These are phyloP conservation scores for Cinclus cinclus DNA, from an alignment of 2,113 vertebrate genomes.

Conservation along the genomic window DNA sequence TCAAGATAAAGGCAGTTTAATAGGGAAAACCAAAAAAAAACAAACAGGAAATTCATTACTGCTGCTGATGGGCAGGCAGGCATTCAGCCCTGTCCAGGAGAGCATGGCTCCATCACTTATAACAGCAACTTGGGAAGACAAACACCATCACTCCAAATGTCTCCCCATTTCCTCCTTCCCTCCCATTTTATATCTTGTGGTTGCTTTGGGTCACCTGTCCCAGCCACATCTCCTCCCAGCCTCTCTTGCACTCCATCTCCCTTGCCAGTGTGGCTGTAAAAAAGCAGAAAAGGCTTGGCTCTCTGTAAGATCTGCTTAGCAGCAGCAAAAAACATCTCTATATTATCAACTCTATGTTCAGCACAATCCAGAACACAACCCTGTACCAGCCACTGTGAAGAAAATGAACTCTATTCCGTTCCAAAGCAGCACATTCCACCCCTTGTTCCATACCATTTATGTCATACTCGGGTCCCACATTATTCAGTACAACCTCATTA, in stretches of 20 bases:
- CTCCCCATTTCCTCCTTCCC: background rate
- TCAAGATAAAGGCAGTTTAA: background rate
- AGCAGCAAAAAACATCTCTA: background rate
- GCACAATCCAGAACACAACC: background rate
- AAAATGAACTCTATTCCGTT: background rate
- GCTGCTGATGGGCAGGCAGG: background rate
- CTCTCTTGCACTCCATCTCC: background rate
- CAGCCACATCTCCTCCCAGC: background rate
- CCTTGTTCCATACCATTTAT: background rate
- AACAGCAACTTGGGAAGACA: background rate
- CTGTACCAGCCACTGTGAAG: too few species aligned
- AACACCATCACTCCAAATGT: background rate
- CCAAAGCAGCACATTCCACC: background rate
- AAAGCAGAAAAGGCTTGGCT: background rate
- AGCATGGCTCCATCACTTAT: background rate
- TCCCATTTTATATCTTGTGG: background rate
- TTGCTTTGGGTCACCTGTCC: background rate
- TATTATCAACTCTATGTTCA: background rate
- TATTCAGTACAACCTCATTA: background rate
- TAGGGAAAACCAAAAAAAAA: background rate
- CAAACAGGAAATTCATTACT: background rate
- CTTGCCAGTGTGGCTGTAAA: background rate
- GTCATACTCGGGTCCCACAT: background rate
- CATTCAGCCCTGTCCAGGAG: background rate
- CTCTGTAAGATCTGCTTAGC: background rate